These are phyloP conservation scores for Caenorhabditis becei DNA, from an alignment of 2,888 invertebrate species.

Conservation along the genomic window DNA sequence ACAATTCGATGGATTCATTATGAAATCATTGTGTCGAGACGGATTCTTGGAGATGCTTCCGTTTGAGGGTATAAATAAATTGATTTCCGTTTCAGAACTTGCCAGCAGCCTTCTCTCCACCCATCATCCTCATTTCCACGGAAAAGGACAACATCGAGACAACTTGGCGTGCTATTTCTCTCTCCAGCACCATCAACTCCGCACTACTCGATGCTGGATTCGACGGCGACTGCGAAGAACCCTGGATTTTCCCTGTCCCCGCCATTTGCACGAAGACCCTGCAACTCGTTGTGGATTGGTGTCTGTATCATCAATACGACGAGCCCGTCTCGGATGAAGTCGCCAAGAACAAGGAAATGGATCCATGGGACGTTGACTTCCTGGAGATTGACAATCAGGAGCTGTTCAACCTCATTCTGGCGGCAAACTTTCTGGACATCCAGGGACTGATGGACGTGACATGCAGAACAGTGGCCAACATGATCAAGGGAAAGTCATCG, in stretches of 20 bases:
- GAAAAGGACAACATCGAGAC: not conserved
- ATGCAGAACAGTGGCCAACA: slow-evolving; percentile 1
- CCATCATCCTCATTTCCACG: not conserved
- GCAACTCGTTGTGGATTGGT: not conserved
- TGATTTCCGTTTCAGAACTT: not conserved
- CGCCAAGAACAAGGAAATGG: not conserved
- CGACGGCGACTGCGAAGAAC: slow-evolving; percentile 2
- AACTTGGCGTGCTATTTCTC: not conserved
- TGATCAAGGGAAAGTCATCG: not conserved
- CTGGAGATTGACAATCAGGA: not conserved
- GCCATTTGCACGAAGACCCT: not conserved
- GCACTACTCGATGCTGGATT: not conserved
- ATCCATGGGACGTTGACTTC: not conserved
- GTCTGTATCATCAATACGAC: not conserved
- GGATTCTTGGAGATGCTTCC: too few species aligned
- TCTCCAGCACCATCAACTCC: not conserved
- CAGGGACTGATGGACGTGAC: slow-evolving; percentile 1
- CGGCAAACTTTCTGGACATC: not conserved
- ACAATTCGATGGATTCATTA: too few species aligned
- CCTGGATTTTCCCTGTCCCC: not conserved
- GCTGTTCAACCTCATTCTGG: slow-evolving; percentile 1
- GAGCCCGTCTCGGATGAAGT: not conserved
- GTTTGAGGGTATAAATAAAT: too few species aligned
- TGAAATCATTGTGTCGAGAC: too few species aligned
- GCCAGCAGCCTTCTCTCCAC: not conserved